Percentiles rank a stretch among this genome's conserved stretches.
Evolutionary conservation across 2,113 vertebrate species (phyloP).

Genomic region (Callionymus lyra): DNA sequence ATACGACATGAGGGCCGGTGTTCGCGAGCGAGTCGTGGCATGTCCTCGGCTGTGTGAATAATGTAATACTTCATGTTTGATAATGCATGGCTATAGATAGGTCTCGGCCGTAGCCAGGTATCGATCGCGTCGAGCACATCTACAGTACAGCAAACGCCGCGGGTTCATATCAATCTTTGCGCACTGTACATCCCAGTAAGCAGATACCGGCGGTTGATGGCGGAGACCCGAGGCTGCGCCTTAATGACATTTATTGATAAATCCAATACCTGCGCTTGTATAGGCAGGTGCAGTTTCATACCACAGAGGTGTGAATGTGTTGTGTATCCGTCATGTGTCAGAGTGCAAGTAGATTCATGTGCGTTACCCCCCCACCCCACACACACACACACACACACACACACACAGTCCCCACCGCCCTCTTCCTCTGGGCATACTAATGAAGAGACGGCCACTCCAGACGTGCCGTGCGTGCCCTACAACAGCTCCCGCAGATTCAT

Average conservation of each 20-base stretch:
- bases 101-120: slow-evolving; percentile 57
- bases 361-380: slow-evolving; percentile 10
- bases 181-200: slow-evolving; percentile 48
- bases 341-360: slow-evolving; percentile 30
- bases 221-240: slow-evolving; percentile 1
- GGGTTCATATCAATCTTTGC: slow-evolving; percentile 60
- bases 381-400: not conserved
- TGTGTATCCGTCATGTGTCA: slow-evolving; percentile 39
- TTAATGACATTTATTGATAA: slow-evolving; percentile 57
- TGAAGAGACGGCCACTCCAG: slow-evolving; percentile 46
- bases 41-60: slow-evolving; percentile 51
- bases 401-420: not conserved
- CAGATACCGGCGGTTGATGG: slow-evolving; percentile 52
- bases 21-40: slow-evolving; percentile 37
- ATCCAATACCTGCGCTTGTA: slow-evolving; percentile 37
- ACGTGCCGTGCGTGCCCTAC: slow-evolving; percentile 43
- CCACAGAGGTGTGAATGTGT: slow-evolving; percentile 17
- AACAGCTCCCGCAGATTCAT: slow-evolving; percentile 42
- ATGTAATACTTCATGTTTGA: slow-evolving; percentile 57
- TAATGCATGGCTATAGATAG: slow-evolving; percentile 66
- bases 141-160: slow-evolving; percentile 52
- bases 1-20: slow-evolving; percentile 40
- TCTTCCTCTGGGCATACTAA: slow-evolving; percentile 47
- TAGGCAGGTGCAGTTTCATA: slow-evolving; percentile 34
- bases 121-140: slow-evolving; percentile 66